A percentile compares a stretch with the other conserved stretches of the same genome.
phyloP scores from a whole-genome alignment of 1,140 invertebrate species.

The Drosophila pectinifera region DNA sequence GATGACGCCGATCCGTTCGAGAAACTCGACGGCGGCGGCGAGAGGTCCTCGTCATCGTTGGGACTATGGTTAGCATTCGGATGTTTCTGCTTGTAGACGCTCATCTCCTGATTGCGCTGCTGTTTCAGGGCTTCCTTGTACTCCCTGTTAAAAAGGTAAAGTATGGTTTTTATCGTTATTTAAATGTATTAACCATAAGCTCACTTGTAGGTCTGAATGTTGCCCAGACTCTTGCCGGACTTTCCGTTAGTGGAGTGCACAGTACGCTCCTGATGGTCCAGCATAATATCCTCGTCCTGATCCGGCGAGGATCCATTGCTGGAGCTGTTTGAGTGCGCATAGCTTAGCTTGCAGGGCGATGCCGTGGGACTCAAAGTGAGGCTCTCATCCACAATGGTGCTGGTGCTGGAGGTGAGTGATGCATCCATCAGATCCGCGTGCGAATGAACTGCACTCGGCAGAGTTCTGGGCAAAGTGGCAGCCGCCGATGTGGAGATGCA shows the following conservation, averaged over 20 bases:
- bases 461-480: slow-evolving; percentile 53
- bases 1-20: slow-evolving; percentile 44
- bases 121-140: slow-evolving; percentile 95
- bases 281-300: slow-evolving; percentile 81
- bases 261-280: slow-evolving; percentile 74
- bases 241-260: slow-evolving; percentile 86
- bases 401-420: slow-evolving; percentile 77
- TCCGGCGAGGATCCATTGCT: slow-evolving; percentile 84
- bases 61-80: slow-evolving; percentile 74
- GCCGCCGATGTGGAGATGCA: slow-evolving; percentile 36
- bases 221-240: slow-evolving; percentile 89
- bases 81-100: slow-evolving; percentile 87
- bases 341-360: slow-evolving; percentile 64
- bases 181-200: background rate
- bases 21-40: slow-evolving; percentile 27
- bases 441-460: slow-evolving; percentile 52
- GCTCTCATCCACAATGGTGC: slow-evolving; percentile 82
- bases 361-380: slow-evolving; percentile 61
- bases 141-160: slow-evolving; percentile 87
- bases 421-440: slow-evolving; percentile 77
- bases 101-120: slow-evolving; percentile 91
- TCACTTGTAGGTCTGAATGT: slow-evolving; percentile 94
- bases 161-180: background rate
- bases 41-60: slow-evolving; percentile 60
- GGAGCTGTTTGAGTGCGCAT: slow-evolving; percentile 66